Conservation (phyloP, 2,113 vertebrate species). For the Stegostoma tigrinum region DNA sequence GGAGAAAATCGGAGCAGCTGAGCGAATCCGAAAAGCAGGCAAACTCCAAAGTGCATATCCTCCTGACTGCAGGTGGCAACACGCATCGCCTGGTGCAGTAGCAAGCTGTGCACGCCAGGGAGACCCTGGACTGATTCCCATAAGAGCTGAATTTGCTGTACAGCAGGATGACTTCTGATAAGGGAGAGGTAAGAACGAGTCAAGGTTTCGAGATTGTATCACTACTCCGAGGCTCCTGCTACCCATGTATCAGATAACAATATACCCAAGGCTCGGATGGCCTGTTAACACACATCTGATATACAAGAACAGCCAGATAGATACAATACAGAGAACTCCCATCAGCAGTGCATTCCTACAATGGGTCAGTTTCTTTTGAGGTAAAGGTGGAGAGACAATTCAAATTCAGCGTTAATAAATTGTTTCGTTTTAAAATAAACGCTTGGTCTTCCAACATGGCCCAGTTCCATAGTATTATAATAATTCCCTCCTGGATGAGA, state of each 20-base stretch:
- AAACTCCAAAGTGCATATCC: neutral
- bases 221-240: neutral
- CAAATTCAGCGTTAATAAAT: neutral
- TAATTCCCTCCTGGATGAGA: neutral
- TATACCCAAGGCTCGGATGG: neutral
- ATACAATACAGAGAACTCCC: neutral
- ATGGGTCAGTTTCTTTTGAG: neutral
- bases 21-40: neutral
- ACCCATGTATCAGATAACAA: neutral
- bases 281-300: neutral
- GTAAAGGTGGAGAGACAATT: neutral
- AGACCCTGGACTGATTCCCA: neutral
- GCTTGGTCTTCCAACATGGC: neutral
- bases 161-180: neutral
- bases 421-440: neutral
- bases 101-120: neutral
- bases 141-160: neutral
- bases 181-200: neutral
- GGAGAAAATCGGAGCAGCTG: too few relatives aligned
- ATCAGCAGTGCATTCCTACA: neutral
- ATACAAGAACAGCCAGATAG: neutral
- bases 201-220: neutral
- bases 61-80: neutral
- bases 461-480: too few relatives aligned
- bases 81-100: neutral